Base-by-base conservation (phyloP, 2,797 vertebrate genomes). In the Chelon auratus region DNA sequence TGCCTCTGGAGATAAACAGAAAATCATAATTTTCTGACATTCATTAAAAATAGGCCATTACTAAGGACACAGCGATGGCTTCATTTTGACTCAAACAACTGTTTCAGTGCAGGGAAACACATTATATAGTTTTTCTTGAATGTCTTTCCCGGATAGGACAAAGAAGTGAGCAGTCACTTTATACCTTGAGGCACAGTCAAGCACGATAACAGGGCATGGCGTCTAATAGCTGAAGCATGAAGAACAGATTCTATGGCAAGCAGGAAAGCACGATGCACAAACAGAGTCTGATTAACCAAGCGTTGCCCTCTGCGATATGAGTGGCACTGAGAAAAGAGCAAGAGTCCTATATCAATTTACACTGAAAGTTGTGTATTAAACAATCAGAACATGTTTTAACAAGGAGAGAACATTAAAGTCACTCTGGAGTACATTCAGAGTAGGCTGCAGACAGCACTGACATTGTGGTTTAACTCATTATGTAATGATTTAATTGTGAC, bases 281-380 rank as follows among this genome's bases (percentile, higher is more conserved):
- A 88, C 78, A 89, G 71, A 75, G 72, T 80, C 69, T 81, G 85
- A 89, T 86, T 84, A 85, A 82, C 54, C 30, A 50, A 75, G 84
- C 52, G 48, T 68, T 73, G 67, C 64, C 48, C 75, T 47, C 68
- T 63, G 58, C 71, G 77, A 86, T 78, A 88, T 57, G 61, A 78
- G 70, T 36, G 45, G 71, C 76, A 64, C 17, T 24, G 61, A 61
- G 58, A 74, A 82, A 81, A 74, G 68, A 75, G 50, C 69, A 58
- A 68, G 71, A 84, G 75, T 77, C 72, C 47, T 22, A 18, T 78
- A 75, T 90, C 81, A 77, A 52, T 75, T 90, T 80, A 65, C 67
- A 77, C 53, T 64, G 57, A 77, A 30, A 75, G 72, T 73, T 79
- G 66, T 83, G 66, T 79, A 69, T 73, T 75, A 77, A 79, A 78